Percentiles rank a stretch among this genome's conserved stretches.
phyloP scores from a whole-genome alignment of 1,140 invertebrate genomes.

The Zaprionus gabonicus region DNA sequence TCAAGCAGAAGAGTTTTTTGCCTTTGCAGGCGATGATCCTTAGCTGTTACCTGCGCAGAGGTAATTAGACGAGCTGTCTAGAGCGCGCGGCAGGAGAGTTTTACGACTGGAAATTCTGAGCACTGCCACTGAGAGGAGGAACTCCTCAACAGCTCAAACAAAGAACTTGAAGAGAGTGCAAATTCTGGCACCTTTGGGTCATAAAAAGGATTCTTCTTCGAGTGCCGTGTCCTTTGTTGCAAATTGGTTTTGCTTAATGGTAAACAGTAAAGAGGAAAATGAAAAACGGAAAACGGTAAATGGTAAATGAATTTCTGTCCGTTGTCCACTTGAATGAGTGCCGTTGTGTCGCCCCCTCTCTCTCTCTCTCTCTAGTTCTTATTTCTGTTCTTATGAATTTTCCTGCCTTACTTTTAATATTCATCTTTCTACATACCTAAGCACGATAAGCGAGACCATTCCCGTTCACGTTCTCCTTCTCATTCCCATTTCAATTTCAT shows the following conservation, averaged over 20 bases:
- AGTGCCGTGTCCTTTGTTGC: slow-evolving; percentile 26
- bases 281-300: slow-evolving; percentile 4
- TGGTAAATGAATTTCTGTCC: slow-evolving; percentile 35
- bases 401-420: slow-evolving; percentile 10
- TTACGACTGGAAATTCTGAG: slow-evolving; percentile 39
- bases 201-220: slow-evolving; percentile 45
- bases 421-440: background rate
- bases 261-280: background rate
- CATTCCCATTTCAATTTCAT: slow-evolving; percentile 2
- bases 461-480: background rate
- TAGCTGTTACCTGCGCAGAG: slow-evolving; percentile 54
- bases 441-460: slow-evolving; percentile 24
- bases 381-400: slow-evolving; percentile 29
- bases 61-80: slow-evolving; percentile 48
- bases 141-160: background rate
- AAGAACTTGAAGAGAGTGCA: slow-evolving; percentile 16
- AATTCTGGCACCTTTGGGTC: slow-evolving; percentile 44
- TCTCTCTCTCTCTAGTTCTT: background rate
- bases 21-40: slow-evolving; percentile 24
- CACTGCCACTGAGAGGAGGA: background rate
- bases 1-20: slow-evolving; percentile 32
- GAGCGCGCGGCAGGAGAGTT: slow-evolving; percentile 11
- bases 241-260: slow-evolving; percentile 32
- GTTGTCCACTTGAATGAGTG: slow-evolving; percentile 6
- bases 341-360: background rate